These are phyloP conservation scores for Eptatretus atami DNA, from an alignment of 2,797 vertebrate species.

Conservation along the genomic window DNA sequence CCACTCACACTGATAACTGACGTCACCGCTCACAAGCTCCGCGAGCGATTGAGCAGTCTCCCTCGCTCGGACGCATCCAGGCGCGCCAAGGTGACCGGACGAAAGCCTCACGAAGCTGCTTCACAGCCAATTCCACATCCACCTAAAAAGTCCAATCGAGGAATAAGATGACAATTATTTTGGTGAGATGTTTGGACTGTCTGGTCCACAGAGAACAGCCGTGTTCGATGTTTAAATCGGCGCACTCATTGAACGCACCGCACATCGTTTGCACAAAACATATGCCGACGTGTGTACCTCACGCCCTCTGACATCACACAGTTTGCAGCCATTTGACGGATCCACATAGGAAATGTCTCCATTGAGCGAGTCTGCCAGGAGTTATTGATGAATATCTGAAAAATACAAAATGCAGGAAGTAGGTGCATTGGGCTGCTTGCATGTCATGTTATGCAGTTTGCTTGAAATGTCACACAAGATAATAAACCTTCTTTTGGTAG, in stretches of 20 bases:
- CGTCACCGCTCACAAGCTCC: background rate
- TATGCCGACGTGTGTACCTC: conserved; percentile 22
- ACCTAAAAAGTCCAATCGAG: no score
- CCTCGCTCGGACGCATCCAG: conserved; percentile 1
- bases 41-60: background rate
- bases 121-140: background rate
- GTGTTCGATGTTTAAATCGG: no score
- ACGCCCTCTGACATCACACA: conserved; percentile 81
- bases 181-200: no score
- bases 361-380: conserved; percentile 89
- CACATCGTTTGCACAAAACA: no score
- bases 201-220: no score
- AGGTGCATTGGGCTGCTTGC: no score
- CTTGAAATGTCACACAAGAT: no score
- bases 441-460: no score
- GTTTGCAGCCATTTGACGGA: conserved; percentile 67
- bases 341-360: conserved; percentile 50
- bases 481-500: no score
- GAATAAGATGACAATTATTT: no score
- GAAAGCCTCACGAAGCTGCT: background rate
- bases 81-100: background rate
- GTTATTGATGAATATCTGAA: conserved; percentile 90
- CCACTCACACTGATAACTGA: background rate
- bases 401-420: conserved; percentile 2
- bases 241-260: no score